phyloP scores from a whole-genome alignment of 2,113 vertebrate species.

The Notothenia rossii region DNA sequence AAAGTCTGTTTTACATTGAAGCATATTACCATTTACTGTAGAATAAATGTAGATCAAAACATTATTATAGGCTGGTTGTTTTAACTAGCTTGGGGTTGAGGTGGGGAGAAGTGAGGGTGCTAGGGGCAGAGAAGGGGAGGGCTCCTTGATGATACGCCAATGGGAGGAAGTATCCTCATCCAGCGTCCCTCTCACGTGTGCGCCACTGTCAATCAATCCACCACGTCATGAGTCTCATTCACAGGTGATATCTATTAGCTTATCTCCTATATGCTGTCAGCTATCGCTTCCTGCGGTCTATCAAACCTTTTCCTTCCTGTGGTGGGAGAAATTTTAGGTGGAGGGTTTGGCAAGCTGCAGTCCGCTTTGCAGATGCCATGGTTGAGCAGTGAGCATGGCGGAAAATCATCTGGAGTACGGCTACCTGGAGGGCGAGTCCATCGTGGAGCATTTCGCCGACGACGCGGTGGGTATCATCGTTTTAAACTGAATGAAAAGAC shows the following conservation, averaged over 20 bases:
- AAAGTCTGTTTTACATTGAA: not conserved
- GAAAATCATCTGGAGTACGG: constrained; percentile 77
- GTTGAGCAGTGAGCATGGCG: constrained; percentile 78
- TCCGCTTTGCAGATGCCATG: constrained; percentile 69
- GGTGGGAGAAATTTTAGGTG: not conserved
- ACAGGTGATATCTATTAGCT: constrained; percentile 78
- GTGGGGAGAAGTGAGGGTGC: no score
- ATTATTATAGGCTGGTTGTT: not conserved
- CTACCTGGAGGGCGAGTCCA: constrained; percentile 78
- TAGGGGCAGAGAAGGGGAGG: not conserved
- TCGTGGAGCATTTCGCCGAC: constrained; percentile 71
- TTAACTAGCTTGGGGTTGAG: not conserved
- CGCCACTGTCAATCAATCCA: constrained; percentile 61
- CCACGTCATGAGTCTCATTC: constrained; percentile 46
- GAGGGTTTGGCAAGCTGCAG: constrained; percentile 27
- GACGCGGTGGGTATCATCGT: constrained; percentile 78
- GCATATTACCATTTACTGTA: not conserved
- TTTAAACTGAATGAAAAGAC: not conserved
- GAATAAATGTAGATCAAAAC: not conserved
- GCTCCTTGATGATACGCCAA: constrained; percentile 43
- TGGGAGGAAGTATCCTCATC: constrained; percentile 34
- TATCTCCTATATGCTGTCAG: constrained; percentile 41
- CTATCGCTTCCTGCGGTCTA: constrained; percentile 19
- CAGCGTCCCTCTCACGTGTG: constrained; percentile 52
- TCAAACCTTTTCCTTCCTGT: constrained; percentile 15